phyloP scores from a whole-genome alignment of 1,140 invertebrate genomes.

The Lordiphosa collinella region DNA sequence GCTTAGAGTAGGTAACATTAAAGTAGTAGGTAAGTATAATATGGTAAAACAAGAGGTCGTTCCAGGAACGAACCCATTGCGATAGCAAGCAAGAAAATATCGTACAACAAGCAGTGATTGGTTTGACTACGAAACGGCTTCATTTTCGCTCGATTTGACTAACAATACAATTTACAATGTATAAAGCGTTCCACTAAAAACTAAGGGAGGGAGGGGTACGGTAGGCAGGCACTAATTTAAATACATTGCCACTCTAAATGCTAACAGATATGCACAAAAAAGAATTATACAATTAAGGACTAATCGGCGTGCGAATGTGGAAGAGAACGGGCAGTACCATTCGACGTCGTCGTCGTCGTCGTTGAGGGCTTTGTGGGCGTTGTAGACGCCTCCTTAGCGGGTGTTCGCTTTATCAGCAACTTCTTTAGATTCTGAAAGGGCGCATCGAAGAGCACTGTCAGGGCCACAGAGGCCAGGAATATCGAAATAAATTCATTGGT shows the following conservation, averaged over 20 bases:
- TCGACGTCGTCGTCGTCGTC: constrained; percentile 23
- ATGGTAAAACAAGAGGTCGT: constrained; percentile 3
- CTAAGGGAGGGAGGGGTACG: constrained; percentile 25
- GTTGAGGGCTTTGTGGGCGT: constrained; percentile 6
- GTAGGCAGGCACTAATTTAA: constrained; percentile 30
- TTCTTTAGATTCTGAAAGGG: constrained; percentile 86
- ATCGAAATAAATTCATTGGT: constrained; percentile 82
- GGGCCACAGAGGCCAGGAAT: constrained; percentile 81
- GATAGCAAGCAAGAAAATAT: constrained; percentile 59
- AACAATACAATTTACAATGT: constrained; percentile 70
- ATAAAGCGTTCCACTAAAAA: constrained; percentile 65
- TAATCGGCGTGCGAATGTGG: constrained; percentile 58
- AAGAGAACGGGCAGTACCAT: constrained; percentile 22
- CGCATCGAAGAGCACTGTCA: constrained; percentile 85
- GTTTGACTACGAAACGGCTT: constrained; percentile 39
- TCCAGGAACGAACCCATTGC: neutral
- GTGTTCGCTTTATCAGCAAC: constrained; percentile 72
- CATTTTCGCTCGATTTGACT: constrained; percentile 46
- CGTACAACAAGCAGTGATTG: constrained; percentile 60
- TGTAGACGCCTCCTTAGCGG: too few species aligned
- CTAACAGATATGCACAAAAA: constrained; percentile 52
- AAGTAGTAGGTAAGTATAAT: constrained; percentile 10
- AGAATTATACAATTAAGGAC: constrained; percentile 39
- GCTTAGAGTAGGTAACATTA: constrained; percentile 27
- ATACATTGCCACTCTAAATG: constrained; percentile 67